Evolutionary conservation across 1,140 invertebrate species (phyloP).

Genomic region (Maniola jurtina): DNA sequence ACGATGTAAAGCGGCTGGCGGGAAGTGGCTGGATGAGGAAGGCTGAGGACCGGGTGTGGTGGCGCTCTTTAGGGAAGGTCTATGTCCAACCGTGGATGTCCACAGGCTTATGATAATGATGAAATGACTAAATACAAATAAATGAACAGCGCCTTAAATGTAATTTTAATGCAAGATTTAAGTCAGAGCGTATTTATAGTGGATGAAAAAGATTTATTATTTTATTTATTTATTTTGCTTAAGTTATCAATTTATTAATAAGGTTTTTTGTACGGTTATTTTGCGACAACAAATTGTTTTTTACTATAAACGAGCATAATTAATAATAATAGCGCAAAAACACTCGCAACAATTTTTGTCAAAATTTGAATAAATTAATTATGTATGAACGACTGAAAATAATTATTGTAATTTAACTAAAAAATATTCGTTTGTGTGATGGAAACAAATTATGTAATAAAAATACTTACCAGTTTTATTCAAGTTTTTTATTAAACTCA

Average conservation of each 20-base stretch:
- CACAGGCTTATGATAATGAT: no score
- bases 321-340: no score
- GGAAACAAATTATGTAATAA: conserved; percentile 34
- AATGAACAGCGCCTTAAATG: background rate
- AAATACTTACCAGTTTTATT: conserved; percentile 30
- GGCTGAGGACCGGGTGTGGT: no score
- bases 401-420: conserved; percentile 20
- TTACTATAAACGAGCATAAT: no score
- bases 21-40: no score
- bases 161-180: conserved; percentile 34
- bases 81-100: no score
- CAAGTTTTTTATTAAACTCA: conserved; percentile 17
- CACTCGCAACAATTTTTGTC: no score
- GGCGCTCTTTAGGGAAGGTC: no score
- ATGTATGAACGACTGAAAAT: conserved; percentile 9
- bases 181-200: conserved; percentile 59
- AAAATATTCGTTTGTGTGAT: conserved; percentile 29
- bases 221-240: conserved; percentile 50
- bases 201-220: conserved; percentile 49
- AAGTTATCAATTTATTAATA: conserved; percentile 2
- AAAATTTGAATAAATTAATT: background rate
- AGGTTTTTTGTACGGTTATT: background rate
- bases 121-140: background rate
- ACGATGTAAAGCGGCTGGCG: no score
- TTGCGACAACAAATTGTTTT: no score